Conservation (phyloP, 2,888 invertebrate genomes). For the Pollenia angustigena region DNA sequence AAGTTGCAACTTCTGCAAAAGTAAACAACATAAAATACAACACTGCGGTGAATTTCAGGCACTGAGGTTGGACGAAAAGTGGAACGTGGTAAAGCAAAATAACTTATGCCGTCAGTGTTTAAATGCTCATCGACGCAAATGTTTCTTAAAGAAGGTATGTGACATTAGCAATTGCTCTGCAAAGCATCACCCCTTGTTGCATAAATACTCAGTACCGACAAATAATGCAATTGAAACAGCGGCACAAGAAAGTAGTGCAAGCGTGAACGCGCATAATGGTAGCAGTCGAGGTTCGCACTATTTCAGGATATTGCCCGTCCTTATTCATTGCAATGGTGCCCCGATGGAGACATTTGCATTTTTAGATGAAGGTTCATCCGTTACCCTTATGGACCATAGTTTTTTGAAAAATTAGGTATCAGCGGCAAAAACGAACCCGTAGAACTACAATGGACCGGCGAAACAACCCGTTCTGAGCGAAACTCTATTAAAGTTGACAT, state of each 20-base stretch:
- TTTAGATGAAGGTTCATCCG: conserved; percentile 53
- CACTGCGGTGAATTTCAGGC: conserved; percentile 1
- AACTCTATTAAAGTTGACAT: conserved; percentile 5
- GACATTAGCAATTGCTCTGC: background rate
- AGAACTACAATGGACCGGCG: conserved; percentile 32
- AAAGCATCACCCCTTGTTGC: conserved; percentile 12
- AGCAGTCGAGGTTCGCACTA: background rate
- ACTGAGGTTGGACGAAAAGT: background rate
- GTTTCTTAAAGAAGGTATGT: conserved; percentile 24
- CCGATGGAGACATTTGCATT: conserved; percentile 29
- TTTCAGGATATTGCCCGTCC: conserved; percentile 41
- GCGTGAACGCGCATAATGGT: background rate
- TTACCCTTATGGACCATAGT: conserved; percentile 50
- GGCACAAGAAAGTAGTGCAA: background rate
- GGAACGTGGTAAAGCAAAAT: background rate
- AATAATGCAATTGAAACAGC: background rate
- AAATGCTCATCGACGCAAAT: conserved; percentile 8
- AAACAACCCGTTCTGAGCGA: conserved; percentile 19
- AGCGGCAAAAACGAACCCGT: conserved; percentile 30
- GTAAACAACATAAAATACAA: background rate
- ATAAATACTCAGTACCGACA: background rate
- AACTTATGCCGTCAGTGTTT: background rate
- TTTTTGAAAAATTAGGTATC: conserved; percentile 20
- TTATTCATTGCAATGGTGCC: conserved; percentile 13
- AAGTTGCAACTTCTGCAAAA: conserved; percentile 4